Percentiles rank a stretch among this genome's conserved stretches.
Evolutionary conservation across 2,113 vertebrate species (phyloP).

Genomic region (Kryptolebias marmoratus): DNA sequence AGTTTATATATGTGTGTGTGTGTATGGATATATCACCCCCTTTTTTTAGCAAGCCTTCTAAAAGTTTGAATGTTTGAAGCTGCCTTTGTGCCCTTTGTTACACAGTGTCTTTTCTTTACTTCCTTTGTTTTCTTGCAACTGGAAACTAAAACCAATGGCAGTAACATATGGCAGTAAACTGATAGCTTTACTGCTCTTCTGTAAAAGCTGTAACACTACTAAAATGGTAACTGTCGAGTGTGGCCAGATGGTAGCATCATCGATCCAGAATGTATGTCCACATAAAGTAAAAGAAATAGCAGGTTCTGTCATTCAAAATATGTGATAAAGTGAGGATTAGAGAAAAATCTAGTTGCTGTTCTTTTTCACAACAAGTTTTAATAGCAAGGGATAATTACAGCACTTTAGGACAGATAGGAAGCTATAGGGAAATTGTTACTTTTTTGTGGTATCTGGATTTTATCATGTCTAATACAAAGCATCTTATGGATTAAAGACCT

Average conservation of each 20-base stretch:
- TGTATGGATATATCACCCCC: too few species aligned
- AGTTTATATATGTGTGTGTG: too few species aligned
- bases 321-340: background rate
- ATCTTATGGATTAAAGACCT: too few species aligned
- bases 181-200: background rate
- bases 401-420: too few species aligned
- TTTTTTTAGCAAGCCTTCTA: too few species aligned
- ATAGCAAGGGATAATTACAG: too few species aligned
- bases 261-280: background rate
- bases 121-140: background rate
- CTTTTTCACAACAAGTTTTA: too few species aligned
- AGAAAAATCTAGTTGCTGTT: background rate
- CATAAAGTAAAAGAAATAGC: background rate
- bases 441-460: too few species aligned
- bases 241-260: background rate
- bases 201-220: background rate
- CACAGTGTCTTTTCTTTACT: background rate
- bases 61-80: too few species aligned
- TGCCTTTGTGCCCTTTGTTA: too few species aligned
- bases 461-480: too few species aligned
- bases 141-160: background rate
- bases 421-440: too few species aligned
- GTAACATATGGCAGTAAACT: background rate
- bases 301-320: background rate
- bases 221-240: background rate